Base-by-base conservation (phyloP, 1,140 invertebrate genomes). In the Chymomyza costata region DNA sequence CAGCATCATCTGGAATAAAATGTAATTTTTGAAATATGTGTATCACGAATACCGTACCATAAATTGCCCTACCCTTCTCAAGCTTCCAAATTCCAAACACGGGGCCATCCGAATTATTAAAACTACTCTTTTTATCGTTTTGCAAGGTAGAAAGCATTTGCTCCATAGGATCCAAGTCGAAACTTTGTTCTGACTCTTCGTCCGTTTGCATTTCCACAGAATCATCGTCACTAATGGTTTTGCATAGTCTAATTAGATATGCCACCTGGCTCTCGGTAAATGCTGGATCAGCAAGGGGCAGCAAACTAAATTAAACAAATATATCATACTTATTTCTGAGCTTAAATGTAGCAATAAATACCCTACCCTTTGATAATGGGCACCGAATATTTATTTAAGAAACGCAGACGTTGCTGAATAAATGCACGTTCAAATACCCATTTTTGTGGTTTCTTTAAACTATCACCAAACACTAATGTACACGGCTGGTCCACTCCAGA, bases 401-500 rank as follows among this genome's bases (percentile, higher is more conserved):
- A 3, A 3, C 8, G 15, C 6, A 82, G 6, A 38, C 74, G 63
- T 14, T 68, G 47, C 25, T 55, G 14, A 0, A 85, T 34, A 46
- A 81, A 84, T 1, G 70, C 58, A 2, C 34, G 49, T 0, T 83
- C 70, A 32, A 85, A 84, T 13, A 68, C 41, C 69, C 65, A 81
- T 1, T 56, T 58, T 10, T 67, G 66, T 1, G 82, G 53, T 16
- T 82, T 65, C 10, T 69, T 74, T 2, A 64, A 19, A 41, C 53
- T 50, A 8, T 84, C 78, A 0, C 81, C 81, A 40, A 85, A 83
- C 7, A 85, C 31, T 13, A 84, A 39, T 1, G 78, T 82, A 3
- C 65, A 19, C 0, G 56, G 46, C 11, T 45, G 21, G 52, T 84
- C 78, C 1, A 78, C 68, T 1, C 65, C 70, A 0, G 74, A 68